Evolutionary conservation across 2,888 invertebrate genomes (phyloP).

Genomic region (Plagiodera versicolora): DNA sequence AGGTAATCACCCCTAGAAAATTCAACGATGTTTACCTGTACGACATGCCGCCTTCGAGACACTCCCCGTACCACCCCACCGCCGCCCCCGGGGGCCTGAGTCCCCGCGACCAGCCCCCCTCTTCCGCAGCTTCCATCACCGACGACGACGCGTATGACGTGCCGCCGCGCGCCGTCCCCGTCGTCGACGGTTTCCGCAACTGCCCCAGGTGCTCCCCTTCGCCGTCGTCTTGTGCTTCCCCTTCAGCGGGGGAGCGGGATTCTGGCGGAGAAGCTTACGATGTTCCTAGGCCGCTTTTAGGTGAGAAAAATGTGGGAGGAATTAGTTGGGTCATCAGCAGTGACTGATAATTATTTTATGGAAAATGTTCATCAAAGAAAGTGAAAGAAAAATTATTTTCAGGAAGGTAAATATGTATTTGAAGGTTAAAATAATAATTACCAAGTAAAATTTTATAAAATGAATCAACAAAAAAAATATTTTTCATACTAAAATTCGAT

Average conservation of each 20-base stretch:
- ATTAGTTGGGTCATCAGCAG: too few relatives aligned
- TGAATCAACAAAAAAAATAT: too few relatives aligned
- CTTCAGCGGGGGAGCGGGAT: constrained; percentile 47
- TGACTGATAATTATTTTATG: too few relatives aligned
- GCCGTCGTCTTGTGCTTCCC: constrained; percentile 55
- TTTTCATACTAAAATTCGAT: too few relatives aligned
- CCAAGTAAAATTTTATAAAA: too few relatives aligned
- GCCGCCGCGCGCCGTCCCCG: constrained; percentile 64
- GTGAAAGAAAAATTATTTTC: too few relatives aligned
- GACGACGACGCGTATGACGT: constrained; percentile 61
- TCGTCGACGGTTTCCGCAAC: constrained; percentile 56
- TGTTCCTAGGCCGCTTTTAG: constrained; percentile 60
- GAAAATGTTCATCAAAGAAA: too few relatives aligned
- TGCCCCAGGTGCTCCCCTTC: constrained; percentile 56
- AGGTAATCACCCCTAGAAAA: constrained; percentile 72
- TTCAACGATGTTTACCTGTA: constrained; percentile 74
- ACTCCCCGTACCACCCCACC: constrained; percentile 46
- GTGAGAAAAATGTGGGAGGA: too few relatives aligned
- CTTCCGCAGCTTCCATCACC: background rate
- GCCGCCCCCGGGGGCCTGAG: background rate
- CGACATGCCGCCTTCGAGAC: constrained; percentile 61
- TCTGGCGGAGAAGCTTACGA: constrained; percentile 62
- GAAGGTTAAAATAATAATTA: too few relatives aligned
- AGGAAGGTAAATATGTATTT: too few relatives aligned
- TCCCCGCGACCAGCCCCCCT: too few relatives aligned